These are phyloP conservation scores for Neogale vison DNA, from an alignment of 2,113 vertebrate species.

Conservation along the genomic window DNA sequence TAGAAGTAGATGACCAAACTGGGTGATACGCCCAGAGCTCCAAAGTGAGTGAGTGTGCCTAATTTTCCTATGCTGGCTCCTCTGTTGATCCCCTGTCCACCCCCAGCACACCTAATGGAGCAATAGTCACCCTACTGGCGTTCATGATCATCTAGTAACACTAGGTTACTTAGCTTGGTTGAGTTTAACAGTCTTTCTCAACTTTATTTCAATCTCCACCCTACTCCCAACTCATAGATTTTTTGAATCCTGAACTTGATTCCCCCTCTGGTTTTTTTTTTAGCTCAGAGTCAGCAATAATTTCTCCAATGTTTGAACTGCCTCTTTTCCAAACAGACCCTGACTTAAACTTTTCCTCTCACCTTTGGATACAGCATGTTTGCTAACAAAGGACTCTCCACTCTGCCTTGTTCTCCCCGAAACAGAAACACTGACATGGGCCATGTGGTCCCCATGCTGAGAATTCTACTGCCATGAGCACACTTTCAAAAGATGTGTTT, in stretches of 20 bases:
- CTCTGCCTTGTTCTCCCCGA: not conserved
- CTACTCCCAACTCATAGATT: not conserved
- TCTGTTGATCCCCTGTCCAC: not conserved
- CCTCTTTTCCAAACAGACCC: not conserved
- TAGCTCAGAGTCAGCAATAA: not conserved
- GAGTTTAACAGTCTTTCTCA: not conserved
- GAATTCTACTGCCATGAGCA: not conserved
- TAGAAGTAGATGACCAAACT: not conserved
- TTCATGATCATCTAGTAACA: not conserved
- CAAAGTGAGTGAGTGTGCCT: not conserved
- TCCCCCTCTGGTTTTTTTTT: not conserved
- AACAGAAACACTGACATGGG: not conserved
- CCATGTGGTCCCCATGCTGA: not conserved
- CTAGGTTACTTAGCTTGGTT: not conserved
- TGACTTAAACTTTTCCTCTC: not conserved
- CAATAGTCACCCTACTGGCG: not conserved
- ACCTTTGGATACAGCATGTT: not conserved
- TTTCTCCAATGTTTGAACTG: not conserved
- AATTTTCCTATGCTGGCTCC: not conserved
- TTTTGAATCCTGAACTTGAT: constrained; percentile 24
- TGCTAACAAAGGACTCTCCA: not conserved
- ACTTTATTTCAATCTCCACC: not conserved
- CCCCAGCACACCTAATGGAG: not conserved
- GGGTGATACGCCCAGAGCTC: not conserved
- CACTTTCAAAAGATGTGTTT: not conserved